Evolutionary conservation across 1,140 invertebrate genomes (phyloP).

Genomic region (Hycleus phaleratus): DNA sequence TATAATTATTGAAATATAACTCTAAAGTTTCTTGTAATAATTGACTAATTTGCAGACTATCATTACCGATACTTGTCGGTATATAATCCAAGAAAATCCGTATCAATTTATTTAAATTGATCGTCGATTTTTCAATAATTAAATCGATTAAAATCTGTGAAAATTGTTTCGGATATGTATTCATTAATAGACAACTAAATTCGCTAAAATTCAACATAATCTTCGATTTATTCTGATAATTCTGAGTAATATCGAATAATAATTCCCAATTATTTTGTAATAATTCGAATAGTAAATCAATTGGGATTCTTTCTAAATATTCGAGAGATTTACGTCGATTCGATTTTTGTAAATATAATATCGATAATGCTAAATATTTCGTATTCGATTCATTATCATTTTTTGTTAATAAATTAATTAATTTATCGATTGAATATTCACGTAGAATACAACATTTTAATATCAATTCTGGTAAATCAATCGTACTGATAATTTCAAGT

Average conservation of each 20-base stretch:
- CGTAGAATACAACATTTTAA: conserved; percentile 47
- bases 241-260: conserved; percentile 44
- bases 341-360: conserved; percentile 50
- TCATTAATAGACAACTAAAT: conserved; percentile 46
- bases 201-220: conserved; percentile 48
- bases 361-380: conserved; percentile 41
- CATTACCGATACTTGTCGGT: conserved; percentile 48
- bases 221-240: conserved; percentile 33
- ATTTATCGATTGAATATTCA: conserved; percentile 51
- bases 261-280: conserved; percentile 46
- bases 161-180: conserved; percentile 42
- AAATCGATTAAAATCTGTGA: conserved; percentile 42
- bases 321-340: conserved; percentile 43
- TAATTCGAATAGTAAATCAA: conserved; percentile 36
- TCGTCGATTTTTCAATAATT: conserved; percentile 41
- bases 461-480: conserved; percentile 46
- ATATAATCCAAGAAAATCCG: conserved; percentile 53
- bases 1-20: conserved; percentile 44
- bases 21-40: conserved; percentile 51
- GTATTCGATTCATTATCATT: conserved; percentile 8
- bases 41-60: conserved; percentile 45
- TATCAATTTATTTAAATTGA: conserved; percentile 47
- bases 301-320: conserved; percentile 41
- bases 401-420: conserved; percentile 43
- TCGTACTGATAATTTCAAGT: conserved; percentile 38